phyloP scores from a whole-genome alignment of 2,797 vertebrate species.

The Acridotheres tristis region DNA sequence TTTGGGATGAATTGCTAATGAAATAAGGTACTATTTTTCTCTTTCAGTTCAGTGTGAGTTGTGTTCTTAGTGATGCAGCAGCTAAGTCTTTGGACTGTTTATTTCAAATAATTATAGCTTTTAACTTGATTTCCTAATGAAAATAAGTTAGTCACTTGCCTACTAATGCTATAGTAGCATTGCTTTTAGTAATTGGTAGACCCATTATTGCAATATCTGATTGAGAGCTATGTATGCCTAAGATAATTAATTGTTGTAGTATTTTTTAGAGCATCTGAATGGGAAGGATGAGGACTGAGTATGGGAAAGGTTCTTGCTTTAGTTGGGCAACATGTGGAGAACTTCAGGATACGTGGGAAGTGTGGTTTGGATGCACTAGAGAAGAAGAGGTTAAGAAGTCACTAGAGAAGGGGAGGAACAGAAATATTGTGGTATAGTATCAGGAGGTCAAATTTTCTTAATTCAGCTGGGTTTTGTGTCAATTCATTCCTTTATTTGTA shows the following conservation, averaged over 20 bases:
- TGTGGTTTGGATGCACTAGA: not conserved
- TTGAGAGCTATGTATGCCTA: not conserved
- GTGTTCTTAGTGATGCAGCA: not conserved
- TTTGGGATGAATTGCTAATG: not conserved
- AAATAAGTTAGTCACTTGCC: not conserved
- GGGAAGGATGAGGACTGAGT: not conserved
- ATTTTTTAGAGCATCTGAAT: not conserved
- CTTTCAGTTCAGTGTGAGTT: not conserved
- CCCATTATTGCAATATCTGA: not conserved
- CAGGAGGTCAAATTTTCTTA: not conserved
- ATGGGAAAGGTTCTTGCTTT: not conserved
- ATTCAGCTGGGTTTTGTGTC: not conserved
- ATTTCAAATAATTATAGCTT: not conserved
- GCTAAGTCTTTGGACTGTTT: not conserved
- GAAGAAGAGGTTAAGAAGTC: not conserved
- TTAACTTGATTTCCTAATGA: not conserved
- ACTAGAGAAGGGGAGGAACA: not conserved
- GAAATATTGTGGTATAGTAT: not conserved
- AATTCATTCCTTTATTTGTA: not conserved
- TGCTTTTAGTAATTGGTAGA: not conserved
- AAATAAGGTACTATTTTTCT: not conserved
- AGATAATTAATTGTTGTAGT: not conserved
- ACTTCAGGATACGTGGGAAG: fast-evolving
- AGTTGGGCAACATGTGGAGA: fast-evolving
- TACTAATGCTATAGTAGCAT: not conserved